phyloP scores from a whole-genome alignment of 2,113 vertebrate genomes.

The Vulpes vulpes region DNA sequence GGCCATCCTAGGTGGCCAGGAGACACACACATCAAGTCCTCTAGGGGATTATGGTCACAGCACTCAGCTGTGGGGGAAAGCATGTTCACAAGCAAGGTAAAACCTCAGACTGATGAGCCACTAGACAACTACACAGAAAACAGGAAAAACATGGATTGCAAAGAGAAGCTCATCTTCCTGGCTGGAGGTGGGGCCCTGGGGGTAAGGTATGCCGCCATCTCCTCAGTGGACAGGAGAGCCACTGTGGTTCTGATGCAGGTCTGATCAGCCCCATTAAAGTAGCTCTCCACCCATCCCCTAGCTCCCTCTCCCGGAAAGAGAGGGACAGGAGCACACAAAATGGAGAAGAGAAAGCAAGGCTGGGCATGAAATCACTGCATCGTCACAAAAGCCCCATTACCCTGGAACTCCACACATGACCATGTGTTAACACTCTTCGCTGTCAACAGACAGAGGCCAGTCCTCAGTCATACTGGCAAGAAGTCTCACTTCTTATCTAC shows the following conservation, averaged over 20 bases:
- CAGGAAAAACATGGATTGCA: not conserved
- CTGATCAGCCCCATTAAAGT: not conserved
- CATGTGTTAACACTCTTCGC: not conserved
- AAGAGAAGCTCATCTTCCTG: not conserved
- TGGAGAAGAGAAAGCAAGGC: accelerated
- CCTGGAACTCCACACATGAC: not conserved
- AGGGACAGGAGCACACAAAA: not conserved
- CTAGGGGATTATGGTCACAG: not conserved
- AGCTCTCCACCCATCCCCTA: not conserved
- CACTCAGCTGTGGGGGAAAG: not conserved
- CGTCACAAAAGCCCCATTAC: not conserved
- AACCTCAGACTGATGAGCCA: not conserved
- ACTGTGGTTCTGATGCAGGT: not conserved
- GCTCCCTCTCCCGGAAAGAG: not conserved
- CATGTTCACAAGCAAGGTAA: not conserved
- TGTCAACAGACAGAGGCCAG: not conserved
- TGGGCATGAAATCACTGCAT: accelerated
- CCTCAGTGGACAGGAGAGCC: not conserved
- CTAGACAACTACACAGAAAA: not conserved
- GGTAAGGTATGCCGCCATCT: not conserved
- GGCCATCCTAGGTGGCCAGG: accelerated
- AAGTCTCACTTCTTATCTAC: slow-evolving; percentile 58
- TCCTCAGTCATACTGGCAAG: not conserved
- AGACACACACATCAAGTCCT: not conserved
- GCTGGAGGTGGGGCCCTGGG: not conserved